A percentile compares a stretch with the other conserved stretches of the same genome.
Evolutionary conservation across 2,113 vertebrate species (phyloP).

Genomic region (Xerus inauris): DNA sequence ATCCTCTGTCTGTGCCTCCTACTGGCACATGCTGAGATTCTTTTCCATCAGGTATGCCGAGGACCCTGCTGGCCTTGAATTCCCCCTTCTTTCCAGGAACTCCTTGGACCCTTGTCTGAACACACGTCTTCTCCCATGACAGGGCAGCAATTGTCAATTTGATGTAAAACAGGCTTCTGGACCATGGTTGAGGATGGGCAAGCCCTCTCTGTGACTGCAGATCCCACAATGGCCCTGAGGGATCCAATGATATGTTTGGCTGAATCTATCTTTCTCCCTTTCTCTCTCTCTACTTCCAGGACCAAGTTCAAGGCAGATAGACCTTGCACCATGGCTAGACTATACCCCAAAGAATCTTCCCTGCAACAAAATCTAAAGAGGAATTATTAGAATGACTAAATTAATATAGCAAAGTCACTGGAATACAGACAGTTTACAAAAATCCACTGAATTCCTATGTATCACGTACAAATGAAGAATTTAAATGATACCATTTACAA

Average conservation of each 20-base stretch:
- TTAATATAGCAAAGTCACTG: not conserved
- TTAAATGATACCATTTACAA: not conserved
- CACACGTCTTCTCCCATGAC: no score
- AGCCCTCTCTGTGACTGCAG: not conserved
- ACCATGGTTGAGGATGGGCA: not conserved
- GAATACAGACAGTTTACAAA: not conserved
- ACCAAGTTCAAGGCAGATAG: not conserved
- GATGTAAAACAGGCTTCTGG: not conserved
- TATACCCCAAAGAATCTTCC: not conserved
- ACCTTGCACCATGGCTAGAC: not conserved
- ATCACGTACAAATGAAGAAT: not conserved
- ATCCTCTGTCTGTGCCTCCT: no score
- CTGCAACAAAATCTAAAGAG: not conserved
- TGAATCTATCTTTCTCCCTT: not conserved
- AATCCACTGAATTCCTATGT: not conserved
- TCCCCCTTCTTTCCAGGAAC: no score
- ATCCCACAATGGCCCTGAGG: not conserved
- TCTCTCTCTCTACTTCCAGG: not conserved
- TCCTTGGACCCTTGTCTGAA: no score
- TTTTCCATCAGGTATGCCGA: no score
- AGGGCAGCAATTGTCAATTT: not conserved
- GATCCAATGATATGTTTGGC: not conserved
- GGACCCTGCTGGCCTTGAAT: no score
- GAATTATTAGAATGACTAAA: not conserved
- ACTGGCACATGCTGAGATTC: no score